Percentiles rank a stretch among this genome's conserved stretches.
These are phyloP conservation scores for Gallirallus australis DNA, from an alignment of 2,797 vertebrate species.

Conservation along the genomic window DNA sequence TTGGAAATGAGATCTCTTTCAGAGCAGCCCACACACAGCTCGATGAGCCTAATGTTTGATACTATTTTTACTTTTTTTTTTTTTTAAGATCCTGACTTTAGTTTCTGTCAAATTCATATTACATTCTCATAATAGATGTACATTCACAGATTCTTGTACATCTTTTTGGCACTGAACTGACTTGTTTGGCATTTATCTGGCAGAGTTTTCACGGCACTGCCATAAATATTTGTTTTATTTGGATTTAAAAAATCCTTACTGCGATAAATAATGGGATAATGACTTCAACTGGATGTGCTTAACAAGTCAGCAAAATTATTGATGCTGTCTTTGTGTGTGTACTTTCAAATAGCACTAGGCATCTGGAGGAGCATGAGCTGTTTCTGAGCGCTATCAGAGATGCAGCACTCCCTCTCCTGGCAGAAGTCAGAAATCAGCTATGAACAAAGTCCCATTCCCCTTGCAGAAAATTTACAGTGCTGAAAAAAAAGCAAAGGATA, in stretches of 20 bases:
- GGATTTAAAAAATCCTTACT: not conserved
- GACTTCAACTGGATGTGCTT: not conserved
- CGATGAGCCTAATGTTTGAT: not conserved
- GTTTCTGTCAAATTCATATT: not conserved
- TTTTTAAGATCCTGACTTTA: not conserved
- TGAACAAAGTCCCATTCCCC: not conserved
- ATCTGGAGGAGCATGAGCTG: not conserved
- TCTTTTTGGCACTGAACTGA: not conserved
- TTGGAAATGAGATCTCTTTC: not conserved
- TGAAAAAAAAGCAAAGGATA: not conserved
- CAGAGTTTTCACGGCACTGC: not conserved
- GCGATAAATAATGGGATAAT: not conserved
- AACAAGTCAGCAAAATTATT: not conserved
- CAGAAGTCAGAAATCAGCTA: not conserved
- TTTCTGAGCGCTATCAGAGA: not conserved
- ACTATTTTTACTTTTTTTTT: not conserved
- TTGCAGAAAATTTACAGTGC: not conserved
- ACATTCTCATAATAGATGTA: not conserved
- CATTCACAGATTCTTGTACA: not conserved
- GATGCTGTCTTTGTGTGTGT: not conserved
- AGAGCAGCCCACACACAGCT: not conserved
- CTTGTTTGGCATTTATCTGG: not conserved
- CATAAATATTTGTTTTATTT: not conserved
- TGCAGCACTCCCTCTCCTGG: slow-evolving; percentile 41
- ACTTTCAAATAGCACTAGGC: accelerated